Evolutionary conservation across 1,140 invertebrate species (phyloP).

Genomic region (Limonius californicus): DNA sequence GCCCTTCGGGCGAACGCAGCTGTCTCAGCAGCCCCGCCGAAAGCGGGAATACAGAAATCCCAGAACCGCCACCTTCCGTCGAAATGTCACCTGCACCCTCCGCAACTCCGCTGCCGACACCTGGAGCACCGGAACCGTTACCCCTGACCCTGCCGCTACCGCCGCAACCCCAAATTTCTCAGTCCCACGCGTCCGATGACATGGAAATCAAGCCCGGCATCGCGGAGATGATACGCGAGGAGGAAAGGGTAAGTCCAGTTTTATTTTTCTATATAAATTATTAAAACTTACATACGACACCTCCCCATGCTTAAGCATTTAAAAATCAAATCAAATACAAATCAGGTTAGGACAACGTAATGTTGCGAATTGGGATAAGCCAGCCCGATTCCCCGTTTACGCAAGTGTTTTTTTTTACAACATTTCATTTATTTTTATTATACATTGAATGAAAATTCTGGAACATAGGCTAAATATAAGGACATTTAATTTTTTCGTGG

Average conservation of each 20-base stretch:
- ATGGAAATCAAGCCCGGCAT: constrained; percentile 90
- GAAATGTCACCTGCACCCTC: constrained; percentile 47
- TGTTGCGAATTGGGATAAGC: too few species aligned
- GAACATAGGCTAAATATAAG: too few species aligned
- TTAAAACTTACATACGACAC: background rate
- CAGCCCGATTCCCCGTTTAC: too few species aligned
- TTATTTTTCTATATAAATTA: background rate
- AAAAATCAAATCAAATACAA: too few species aligned
- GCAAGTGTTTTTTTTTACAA: too few species aligned
- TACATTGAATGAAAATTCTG: too few species aligned
- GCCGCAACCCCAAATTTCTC: constrained; percentile 38
- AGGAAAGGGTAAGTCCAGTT: constrained; percentile 82
- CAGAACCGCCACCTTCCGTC: constrained; percentile 46
- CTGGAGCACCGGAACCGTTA: constrained; percentile 48
- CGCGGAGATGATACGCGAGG: constrained; percentile 91
- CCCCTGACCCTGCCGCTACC: constrained; percentile 49
- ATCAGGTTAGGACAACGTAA: too few species aligned
- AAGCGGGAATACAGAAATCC: constrained; percentile 41
- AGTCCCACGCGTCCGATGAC: constrained; percentile 58
- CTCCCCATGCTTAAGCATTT: too few species aligned
- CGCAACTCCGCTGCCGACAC: constrained; percentile 44
- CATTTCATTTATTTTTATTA: too few species aligned
- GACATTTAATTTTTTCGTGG: too few species aligned
- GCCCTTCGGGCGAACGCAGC: constrained; percentile 43
- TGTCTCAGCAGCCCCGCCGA: constrained; percentile 45